Evolutionary conservation across 2,888 invertebrate species (phyloP), one percentile per base, ranked within the genome.

Genomic region (Chrysolina oricalcia): DNA sequence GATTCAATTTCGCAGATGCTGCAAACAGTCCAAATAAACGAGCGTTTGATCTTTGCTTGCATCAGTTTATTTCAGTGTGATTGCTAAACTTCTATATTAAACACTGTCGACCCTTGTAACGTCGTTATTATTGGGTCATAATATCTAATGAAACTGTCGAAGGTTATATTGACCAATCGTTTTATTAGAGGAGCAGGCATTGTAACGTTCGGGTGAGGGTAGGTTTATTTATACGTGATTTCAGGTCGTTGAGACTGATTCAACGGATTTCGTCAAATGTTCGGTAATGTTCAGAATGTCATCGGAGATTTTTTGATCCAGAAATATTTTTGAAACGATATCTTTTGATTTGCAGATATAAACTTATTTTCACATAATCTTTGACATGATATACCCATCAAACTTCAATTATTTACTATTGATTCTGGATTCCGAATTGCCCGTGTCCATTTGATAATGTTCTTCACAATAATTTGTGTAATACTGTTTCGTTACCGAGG

Each of bases 151-250:
- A 35, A 17, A 59, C n/a, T 23, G 59, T 59, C 59, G 35, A 35
- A 59, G n/a, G 35, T 59, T 59, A 35, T 59, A 59, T 59, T 59
- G 59, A 59, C 59, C 59, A 23, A 59, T 59, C 27, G 59, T 35
- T 35, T 59, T 59, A 27, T 15, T 59, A 23, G 27, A 0, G 35
- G 35, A 40, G 17, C 27, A 40, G 67, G 35, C 50, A 67, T 50
- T 27, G 50, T 50, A 67, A 35, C 67, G 50, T 50, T 50, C 67
- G 67, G 27, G 2, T 10, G 13, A 50, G 67, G 50, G 67, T 48
- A 35, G 50, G 67, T 48, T 17, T 66, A 46, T 66, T 46, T 27
- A 66, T 66, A 8, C 46, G 65, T 48, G 48, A 67, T 67, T 67
- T 67, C 13, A 17, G 50, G n/a, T 35, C 10, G 27, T 48, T 40